phyloP scores from a whole-genome alignment of 2,797 vertebrate genomes.

The Lagodon rhomboides region DNA sequence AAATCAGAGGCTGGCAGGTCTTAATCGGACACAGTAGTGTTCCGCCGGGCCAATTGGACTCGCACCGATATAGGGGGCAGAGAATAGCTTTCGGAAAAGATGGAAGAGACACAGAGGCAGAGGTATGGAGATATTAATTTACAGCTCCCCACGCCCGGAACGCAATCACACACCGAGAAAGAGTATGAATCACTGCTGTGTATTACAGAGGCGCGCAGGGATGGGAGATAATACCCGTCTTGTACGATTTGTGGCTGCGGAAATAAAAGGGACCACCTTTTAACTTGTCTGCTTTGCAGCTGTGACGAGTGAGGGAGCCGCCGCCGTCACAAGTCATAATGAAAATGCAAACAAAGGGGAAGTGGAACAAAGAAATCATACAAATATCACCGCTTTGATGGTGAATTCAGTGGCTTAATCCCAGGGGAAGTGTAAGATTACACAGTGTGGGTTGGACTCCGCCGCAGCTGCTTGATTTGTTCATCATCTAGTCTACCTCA shows the following conservation, averaged over 20 bases:
- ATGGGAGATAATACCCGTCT: conserved; percentile 56
- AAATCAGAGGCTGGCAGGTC: conserved; percentile 82
- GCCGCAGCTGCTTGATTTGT: conserved; percentile 23
- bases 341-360: conserved; percentile 46
- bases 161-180: conserved; percentile 45
- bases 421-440: conserved; percentile 45
- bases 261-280: conserved; percentile 54
- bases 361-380: conserved; percentile 20
- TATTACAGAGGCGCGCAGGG: conserved; percentile 33
- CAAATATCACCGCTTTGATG: conserved; percentile 50
- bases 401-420: conserved; percentile 38
- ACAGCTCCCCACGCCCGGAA: conserved; percentile 51
- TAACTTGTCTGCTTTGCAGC: conserved; percentile 36
- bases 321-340: conserved; percentile 15
- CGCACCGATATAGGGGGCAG: conserved; percentile 56
- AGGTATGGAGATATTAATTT: conserved; percentile 55
- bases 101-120: conserved; percentile 45
- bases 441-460: conserved; percentile 35
- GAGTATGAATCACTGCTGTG: conserved; percentile 54
- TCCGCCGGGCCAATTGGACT: conserved; percentile 74
- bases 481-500: conserved; percentile 36
- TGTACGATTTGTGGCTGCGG: conserved; percentile 49
- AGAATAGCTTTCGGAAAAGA: conserved; percentile 45
- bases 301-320: conserved; percentile 32
- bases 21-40: conserved; percentile 80